Conservation (phyloP, 2,113 vertebrate species). For the Hippocampus zosterae region DNA sequence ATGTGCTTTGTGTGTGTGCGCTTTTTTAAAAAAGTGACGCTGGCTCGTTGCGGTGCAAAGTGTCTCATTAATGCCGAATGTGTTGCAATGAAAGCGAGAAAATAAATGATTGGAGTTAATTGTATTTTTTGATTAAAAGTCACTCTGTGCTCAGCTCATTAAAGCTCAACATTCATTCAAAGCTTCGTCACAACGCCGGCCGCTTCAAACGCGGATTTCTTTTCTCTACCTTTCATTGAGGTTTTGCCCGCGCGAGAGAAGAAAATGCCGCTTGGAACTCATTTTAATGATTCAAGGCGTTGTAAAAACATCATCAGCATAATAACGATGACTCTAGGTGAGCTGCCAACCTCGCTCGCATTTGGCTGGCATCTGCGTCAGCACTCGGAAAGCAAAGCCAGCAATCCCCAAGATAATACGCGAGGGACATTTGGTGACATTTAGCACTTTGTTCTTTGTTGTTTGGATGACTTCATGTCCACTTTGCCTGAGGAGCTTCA, state of each 20-base stretch:
- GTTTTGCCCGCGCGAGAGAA: not conserved
- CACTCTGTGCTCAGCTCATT: constrained; percentile 26
- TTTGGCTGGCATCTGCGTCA: too few species aligned
- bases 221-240: not conserved
- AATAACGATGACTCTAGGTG: too few species aligned
- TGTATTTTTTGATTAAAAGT: not conserved
- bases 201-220: not conserved
- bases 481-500: too few species aligned
- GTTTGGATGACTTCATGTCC: too few species aligned
- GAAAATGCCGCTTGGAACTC: too few species aligned
- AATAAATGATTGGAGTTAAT: not conserved
- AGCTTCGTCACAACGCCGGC: not conserved
- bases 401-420: too few species aligned
- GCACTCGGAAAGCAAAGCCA: too few species aligned
- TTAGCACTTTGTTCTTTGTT: too few species aligned
- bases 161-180: constrained; percentile 8
- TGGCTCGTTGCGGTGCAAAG: not conserved
- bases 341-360: too few species aligned
- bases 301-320: too few species aligned
- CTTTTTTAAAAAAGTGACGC: not conserved
- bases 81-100: not conserved
- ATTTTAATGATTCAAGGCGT: too few species aligned
- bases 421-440: too few species aligned
- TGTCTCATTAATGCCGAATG: not conserved
- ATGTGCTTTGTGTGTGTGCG: not conserved